A percentile compares a stretch with the other conserved stretches of the same genome.
Evolutionary conservation across 1,140 invertebrate genomes (phyloP).

Genomic region (Macrobrachium rosenbergii): DNA sequence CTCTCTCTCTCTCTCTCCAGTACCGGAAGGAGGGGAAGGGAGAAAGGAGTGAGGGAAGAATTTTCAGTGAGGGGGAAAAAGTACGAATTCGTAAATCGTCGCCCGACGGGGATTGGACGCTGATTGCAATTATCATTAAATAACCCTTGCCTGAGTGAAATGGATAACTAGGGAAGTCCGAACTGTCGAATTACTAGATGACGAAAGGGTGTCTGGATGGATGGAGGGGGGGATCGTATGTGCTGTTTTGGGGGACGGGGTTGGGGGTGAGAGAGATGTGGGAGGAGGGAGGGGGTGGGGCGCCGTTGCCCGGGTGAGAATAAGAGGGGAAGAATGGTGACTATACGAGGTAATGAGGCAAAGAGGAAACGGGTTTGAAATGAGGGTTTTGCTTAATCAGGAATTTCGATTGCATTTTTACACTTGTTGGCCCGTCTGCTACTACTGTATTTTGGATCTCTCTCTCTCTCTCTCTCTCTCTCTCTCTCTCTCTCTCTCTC

Average conservation of each 20-base stretch:
- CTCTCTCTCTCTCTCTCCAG: background rate
- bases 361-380: background rate
- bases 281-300: background rate
- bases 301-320: too few relatives aligned
- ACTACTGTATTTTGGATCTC: background rate
- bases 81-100: background rate
- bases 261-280: background rate
- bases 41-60: slow-evolving; percentile 9
- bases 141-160: slow-evolving; percentile 51
- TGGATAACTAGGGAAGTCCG: slow-evolving; percentile 35
- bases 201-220: too few relatives aligned
- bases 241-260: background rate
- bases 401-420: too few relatives aligned
- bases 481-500: slow-evolving; percentile 18
- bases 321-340: too few relatives aligned
- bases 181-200: slow-evolving; percentile 44
- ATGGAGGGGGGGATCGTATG: too few relatives aligned
- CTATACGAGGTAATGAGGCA: background rate
- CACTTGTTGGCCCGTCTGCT: too few relatives aligned
- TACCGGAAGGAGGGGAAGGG: background rate
- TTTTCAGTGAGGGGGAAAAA: background rate
- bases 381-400: too few relatives aligned
- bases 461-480: slow-evolving; percentile 17
- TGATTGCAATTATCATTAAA: slow-evolving; percentile 59
- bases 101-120: background rate